These are phyloP conservation scores for Lasius fuliginosus DNA, from an alignment of 2,888 invertebrate species.

Conservation along the genomic window DNA sequence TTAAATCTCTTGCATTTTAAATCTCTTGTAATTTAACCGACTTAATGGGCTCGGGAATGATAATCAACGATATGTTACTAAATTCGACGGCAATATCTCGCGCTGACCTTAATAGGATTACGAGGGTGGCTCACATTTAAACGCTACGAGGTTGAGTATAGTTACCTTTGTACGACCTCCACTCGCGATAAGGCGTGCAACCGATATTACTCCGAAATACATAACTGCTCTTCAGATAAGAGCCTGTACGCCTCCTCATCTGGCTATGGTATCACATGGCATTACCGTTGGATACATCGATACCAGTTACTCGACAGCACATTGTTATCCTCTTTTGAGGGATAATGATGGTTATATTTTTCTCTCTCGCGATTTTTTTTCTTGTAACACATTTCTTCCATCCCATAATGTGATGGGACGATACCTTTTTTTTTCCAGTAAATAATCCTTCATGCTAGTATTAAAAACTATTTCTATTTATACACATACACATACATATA, in stretches of 20 bases:
- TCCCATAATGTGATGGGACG: neutral
- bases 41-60: slow-evolving; percentile 19
- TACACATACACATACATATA: neutral
- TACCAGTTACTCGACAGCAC: slow-evolving; percentile 41
- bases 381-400: neutral
- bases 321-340: slow-evolving; percentile 58
- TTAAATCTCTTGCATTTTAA: slow-evolving; percentile 23
- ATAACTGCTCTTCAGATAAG: slow-evolving; percentile 70
- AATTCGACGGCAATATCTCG: slow-evolving; percentile 10
- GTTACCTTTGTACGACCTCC: slow-evolving; percentile 51
- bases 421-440: neutral
- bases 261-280: slow-evolving; percentile 36
- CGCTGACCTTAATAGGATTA: slow-evolving; percentile 39
- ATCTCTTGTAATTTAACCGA: neutral
- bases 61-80: slow-evolving; percentile 11
- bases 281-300: slow-evolving; percentile 67
- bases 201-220: slow-evolving; percentile 67
- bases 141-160: slow-evolving; percentile 51
- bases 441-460: neutral
- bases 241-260: slow-evolving; percentile 55
- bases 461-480: neutral
- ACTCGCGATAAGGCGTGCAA: slow-evolving; percentile 67
- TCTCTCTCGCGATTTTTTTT: neutral
- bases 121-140: slow-evolving; percentile 54
- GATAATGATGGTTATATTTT: neutral